phyloP scores from a whole-genome alignment of 2,113 vertebrate genomes.

The Daphoenositta chrysoptera region DNA sequence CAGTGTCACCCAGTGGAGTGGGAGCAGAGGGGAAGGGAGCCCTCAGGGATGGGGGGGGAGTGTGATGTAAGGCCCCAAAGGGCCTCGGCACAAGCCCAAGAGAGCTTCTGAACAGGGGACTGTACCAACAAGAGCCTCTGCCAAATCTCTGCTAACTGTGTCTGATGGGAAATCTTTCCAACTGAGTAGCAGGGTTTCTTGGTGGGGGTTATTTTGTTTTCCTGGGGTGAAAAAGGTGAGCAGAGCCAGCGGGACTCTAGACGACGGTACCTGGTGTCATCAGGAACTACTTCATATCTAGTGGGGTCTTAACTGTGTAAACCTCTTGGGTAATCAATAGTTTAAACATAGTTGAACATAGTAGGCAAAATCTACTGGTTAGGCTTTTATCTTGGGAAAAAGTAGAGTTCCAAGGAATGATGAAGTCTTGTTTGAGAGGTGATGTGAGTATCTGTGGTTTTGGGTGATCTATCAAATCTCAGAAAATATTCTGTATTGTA shows the following conservation, averaged over 20 bases:
- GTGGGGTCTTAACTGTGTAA: neutral
- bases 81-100: neutral
- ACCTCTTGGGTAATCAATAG: neutral
- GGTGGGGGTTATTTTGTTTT: neutral
- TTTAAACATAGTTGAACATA: neutral
- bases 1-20: neutral
- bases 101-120: neutral
- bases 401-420: neutral
- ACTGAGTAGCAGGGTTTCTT: neutral
- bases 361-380: neutral
- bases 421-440: neutral
- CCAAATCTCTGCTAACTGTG: neutral
- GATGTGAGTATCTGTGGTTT: neutral
- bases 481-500: neutral
- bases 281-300: neutral
- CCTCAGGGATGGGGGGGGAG: accelerated
- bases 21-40: neutral
- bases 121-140: neutral
- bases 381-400: neutral
- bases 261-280: neutral
- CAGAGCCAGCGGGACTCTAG: neutral
- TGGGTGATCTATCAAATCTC: neutral
- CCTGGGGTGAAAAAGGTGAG: neutral
- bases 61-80: accelerated
- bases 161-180: neutral